Conservation (phyloP, 2,888 invertebrate species). For the Ceriagrion tenellum region DNA sequence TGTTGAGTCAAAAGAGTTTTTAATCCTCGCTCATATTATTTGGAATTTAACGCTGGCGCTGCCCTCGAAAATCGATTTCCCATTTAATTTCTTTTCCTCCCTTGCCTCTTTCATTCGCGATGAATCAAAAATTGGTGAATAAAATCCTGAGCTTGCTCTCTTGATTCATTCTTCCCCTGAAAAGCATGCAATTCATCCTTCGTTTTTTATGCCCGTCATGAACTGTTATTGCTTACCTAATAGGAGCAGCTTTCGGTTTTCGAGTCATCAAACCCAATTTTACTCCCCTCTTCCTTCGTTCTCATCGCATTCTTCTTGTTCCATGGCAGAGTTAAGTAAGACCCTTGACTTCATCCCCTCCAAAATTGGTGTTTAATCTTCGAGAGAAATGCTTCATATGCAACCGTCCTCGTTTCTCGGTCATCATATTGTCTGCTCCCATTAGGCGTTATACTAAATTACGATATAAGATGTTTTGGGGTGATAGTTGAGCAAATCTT, state of each 20-base stretch:
- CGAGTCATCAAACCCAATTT: slow-evolving; percentile 8
- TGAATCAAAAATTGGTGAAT: neutral
- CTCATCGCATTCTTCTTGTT: neutral
- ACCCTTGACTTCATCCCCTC: neutral
- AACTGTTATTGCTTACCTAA: neutral
- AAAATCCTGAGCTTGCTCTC: neutral
- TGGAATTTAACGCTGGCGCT: neutral
- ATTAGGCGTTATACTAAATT: no score
- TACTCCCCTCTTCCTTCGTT: neutral
- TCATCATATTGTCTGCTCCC: neutral
- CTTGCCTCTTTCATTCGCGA: neutral
- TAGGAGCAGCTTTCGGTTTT: neutral
- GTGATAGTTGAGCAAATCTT: no score
- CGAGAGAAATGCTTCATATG: neutral
- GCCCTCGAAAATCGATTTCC: neutral
- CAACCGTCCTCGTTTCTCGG: neutral
- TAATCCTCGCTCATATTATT: neutral
- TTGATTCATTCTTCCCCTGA: neutral
- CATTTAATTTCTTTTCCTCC: neutral
- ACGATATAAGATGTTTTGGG: no score
- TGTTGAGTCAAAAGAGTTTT: neutral
- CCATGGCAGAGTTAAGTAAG: neutral
- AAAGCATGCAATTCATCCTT: neutral
- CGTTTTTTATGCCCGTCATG: no score
- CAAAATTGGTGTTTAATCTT: neutral